phyloP scores from a whole-genome alignment of 2,888 invertebrate genomes.

The Sussaba pulchella region DNA sequence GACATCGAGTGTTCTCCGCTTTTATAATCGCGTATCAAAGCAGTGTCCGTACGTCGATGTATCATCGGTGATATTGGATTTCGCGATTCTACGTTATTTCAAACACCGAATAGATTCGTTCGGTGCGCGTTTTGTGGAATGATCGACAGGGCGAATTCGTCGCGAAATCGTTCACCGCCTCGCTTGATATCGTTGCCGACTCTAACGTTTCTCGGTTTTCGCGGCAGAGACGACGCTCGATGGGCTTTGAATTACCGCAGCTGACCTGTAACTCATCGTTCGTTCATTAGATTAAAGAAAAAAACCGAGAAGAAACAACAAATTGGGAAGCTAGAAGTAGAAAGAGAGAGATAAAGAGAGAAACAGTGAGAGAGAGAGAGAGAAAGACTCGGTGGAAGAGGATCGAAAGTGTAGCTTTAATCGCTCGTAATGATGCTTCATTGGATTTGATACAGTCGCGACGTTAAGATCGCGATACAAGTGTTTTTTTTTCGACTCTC shows the following conservation, averaged over 20 bases:
- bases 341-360: neutral
- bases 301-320: slow-evolving; percentile 3
- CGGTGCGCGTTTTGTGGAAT: slow-evolving; percentile 47
- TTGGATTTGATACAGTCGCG: slow-evolving; percentile 52
- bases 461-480: slow-evolving; percentile 66
- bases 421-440: slow-evolving; percentile 3
- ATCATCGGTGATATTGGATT: neutral
- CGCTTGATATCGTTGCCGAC: neutral
- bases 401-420: slow-evolving; percentile 12
- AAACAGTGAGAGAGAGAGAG: neutral
- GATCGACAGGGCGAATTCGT: slow-evolving; percentile 9
- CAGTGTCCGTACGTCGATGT: slow-evolving; percentile 5
- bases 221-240: slow-evolving; percentile 6
- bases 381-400: slow-evolving; percentile 11
- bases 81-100: no score
- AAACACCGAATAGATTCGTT: no score
- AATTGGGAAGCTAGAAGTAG: neutral
- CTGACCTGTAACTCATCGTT: slow-evolving; percentile 9
- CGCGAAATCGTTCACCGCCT: slow-evolving; percentile 17
- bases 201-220: slow-evolving; percentile 20
- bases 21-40: neutral
- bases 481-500: neutral
- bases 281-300: slow-evolving; percentile 14
- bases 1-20: neutral
- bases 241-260: slow-evolving; percentile 5